Conservation (phyloP, 2,888 invertebrate genomes). For the Catonia carolina region DNA sequence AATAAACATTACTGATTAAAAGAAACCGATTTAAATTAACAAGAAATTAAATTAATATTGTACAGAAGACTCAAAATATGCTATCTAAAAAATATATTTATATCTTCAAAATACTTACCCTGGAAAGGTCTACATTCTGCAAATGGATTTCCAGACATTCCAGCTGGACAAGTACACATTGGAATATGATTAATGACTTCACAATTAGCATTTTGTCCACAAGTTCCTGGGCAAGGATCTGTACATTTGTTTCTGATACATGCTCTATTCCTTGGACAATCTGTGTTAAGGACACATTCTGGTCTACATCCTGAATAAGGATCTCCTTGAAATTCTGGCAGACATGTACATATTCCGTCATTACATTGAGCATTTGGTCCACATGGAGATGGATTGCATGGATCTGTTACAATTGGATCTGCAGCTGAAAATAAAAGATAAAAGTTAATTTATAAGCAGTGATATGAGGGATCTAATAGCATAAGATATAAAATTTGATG, state of each 20-base stretch:
- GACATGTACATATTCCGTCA: slow-evolving; percentile 64
- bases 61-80: too few relatives aligned
- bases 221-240: slow-evolving; percentile 63
- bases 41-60: too few relatives aligned
- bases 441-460: too few relatives aligned
- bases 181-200: slow-evolving; percentile 64
- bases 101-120: slow-evolving; percentile 1
- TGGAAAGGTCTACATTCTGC: slow-evolving; percentile 34
- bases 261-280: slow-evolving; percentile 49
- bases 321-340: slow-evolving; percentile 61
- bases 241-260: slow-evolving; percentile 61
- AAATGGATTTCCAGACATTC: slow-evolving; percentile 60
- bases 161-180: slow-evolving; percentile 61
- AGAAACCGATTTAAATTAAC: too few relatives aligned
- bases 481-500: too few relatives aligned
- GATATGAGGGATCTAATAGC: too few relatives aligned
- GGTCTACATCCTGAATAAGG: slow-evolving; percentile 67
- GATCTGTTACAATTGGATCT: slow-evolving; percentile 35
- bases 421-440: slow-evolving; percentile 19
- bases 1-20: too few relatives aligned
- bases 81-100: too few relatives aligned
- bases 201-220: slow-evolving; percentile 60
- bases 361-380: slow-evolving; percentile 59
- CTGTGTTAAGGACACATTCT: slow-evolving; percentile 51
- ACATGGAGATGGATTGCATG: slow-evolving; percentile 64